Base-by-base conservation (phyloP, 2,113 vertebrate species). In the Sinocyclocheilus anshuiensis region DNA sequence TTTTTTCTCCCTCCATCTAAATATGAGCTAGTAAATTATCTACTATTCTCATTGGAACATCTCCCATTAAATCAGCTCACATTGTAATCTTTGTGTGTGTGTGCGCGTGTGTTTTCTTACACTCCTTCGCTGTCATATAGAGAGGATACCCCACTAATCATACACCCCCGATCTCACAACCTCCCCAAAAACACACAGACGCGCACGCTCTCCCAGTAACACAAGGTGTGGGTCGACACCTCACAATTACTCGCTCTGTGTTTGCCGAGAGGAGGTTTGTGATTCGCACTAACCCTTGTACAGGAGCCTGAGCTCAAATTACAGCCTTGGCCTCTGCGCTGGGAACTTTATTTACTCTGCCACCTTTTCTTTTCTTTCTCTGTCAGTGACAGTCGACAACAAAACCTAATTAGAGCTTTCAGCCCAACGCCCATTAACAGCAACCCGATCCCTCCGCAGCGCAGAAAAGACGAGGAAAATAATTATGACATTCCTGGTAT, bases 391-490 rank as follows among this genome's bases (percentile, higher is more conserved):
- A 94, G 93, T 93, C 92, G 92, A 93, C 91, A 92, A 96, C 96
- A 96, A 96, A 94, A 95, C 93, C 96, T 97, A 97, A 98, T 98
- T 97, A 96, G 95, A 95, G 96, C 95, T 96, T 97, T 95, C 95
- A 96, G 93, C 92, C 91, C 89, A 89, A 93, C 94, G 90, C 91
- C 95, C 92, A 95, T 95, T 95, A 96, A 93, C 90, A 91, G 95
- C 94, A 96, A 97, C 96, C 91, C 92, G 94, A 97, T 96, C 95
- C 94, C 90, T 92, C 91, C 91, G 89, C 90, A 91, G 84, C 87
- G 87, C 90, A 90, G 86, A 86, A 84, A 71, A 92, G 93, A 93
- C 89, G 84, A 94, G 90, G 92, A 93, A 96, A 97, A 97, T 96
- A 97, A 97, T 96, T 96, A 96, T 94, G 89, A 95, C 96, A 97